Evolutionary conservation across 2,797 vertebrate genomes (phyloP).

Genomic region (Oreochromis mossambicus): DNA sequence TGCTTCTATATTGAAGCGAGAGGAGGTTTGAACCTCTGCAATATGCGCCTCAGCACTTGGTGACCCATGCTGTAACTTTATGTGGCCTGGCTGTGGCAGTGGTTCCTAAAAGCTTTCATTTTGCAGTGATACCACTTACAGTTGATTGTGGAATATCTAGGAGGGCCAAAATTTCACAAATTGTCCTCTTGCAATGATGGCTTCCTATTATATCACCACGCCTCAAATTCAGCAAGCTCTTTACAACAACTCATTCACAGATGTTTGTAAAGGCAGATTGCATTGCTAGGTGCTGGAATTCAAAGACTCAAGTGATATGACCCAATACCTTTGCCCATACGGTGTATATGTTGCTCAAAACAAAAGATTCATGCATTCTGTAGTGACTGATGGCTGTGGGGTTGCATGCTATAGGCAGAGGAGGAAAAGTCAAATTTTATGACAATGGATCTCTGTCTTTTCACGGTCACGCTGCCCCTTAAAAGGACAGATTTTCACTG

Average conservation of each 20-base stretch:
- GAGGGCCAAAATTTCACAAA: neutral
- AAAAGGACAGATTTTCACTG: neutral
- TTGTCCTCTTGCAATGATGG: neutral
- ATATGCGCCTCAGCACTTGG: neutral
- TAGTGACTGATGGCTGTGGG: neutral
- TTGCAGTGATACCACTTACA: neutral
- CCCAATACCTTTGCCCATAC: neutral
- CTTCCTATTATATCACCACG: neutral
- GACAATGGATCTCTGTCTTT: neutral
- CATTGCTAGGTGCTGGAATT: neutral
- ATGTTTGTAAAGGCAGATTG: neutral
- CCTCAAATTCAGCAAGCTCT: neutral
- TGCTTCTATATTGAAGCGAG: neutral
- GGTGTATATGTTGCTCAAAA: neutral
- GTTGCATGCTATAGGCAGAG: neutral
- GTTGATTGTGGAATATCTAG: neutral
- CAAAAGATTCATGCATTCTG: neutral
- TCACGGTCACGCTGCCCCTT: neutral
- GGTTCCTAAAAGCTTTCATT: neutral
- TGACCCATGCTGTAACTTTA: neutral
- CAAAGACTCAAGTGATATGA: neutral
- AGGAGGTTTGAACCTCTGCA: neutral
- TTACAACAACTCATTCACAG: neutral
- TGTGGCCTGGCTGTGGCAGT: neutral
- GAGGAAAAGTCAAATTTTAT: neutral